Evolutionary conservation across 2,797 vertebrate species (phyloP).

Genomic region (Erethizon dorsatum): DNA sequence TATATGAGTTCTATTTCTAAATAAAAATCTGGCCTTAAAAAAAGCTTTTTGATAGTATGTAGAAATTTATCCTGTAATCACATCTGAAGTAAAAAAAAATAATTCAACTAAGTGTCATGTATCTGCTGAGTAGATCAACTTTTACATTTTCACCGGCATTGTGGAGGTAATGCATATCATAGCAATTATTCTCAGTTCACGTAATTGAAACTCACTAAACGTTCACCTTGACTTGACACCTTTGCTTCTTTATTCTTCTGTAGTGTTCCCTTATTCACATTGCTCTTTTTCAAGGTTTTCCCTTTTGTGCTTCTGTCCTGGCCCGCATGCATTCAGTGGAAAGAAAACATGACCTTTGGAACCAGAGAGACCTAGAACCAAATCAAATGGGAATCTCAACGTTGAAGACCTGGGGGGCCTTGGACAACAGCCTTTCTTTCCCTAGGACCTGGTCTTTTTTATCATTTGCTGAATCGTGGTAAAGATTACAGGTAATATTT

Average conservation of each 20-base stretch:
- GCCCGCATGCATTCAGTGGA: fast-evolving
- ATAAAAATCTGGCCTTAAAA: not conserved
- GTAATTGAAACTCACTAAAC: not conserved
- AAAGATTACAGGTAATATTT: not conserved
- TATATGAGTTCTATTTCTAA: conserved; percentile 28
- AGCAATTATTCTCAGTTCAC: not conserved
- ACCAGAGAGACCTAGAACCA: not conserved
- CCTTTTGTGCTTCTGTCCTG: not conserved
- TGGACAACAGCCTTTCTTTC: not conserved
- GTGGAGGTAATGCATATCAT: not conserved
- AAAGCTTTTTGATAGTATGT: not conserved
- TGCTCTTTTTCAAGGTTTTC: not conserved
- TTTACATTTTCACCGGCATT: not conserved
- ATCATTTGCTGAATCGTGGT: not conserved
- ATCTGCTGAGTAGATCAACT: not conserved
- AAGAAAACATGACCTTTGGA: not conserved
- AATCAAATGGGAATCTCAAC: not conserved
- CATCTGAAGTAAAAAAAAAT: conserved; percentile 13
- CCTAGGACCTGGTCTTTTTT: not conserved
- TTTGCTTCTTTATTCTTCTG: not conserved
- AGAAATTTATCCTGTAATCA: conserved; percentile 1
- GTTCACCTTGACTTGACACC: not conserved
- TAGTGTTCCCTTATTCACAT: not conserved
- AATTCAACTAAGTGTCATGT: not conserved
- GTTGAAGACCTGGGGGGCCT: not conserved